A percentile compares a stretch with the other conserved stretches of the same genome.
phyloP scores from a whole-genome alignment of 2,888 invertebrate species.

The Athalia rosae region DNA sequence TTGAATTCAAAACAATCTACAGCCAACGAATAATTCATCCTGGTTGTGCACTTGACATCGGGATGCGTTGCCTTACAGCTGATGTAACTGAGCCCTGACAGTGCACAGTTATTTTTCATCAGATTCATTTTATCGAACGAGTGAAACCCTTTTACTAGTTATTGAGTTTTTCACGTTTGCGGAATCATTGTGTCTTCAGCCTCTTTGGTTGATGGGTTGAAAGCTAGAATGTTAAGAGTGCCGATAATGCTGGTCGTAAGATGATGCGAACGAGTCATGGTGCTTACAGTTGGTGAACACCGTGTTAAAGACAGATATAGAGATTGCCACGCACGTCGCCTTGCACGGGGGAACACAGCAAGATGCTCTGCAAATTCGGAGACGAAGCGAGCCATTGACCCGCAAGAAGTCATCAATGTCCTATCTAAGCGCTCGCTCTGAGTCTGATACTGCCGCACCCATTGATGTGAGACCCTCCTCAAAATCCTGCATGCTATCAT shows the following conservation, averaged over 20 bases:
- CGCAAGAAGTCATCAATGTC: slow-evolving; percentile 73
- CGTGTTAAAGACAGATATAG: slow-evolving; percentile 86
- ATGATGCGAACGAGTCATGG: slow-evolving; percentile 47
- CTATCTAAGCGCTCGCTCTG: slow-evolving; percentile 72
- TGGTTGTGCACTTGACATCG: neutral
- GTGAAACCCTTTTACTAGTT: too few relatives aligned
- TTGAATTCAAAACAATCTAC: slow-evolving; percentile 57
- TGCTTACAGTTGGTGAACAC: slow-evolving; percentile 83
- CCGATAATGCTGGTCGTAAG: slow-evolving; percentile 11
- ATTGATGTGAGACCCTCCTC: slow-evolving; percentile 69
- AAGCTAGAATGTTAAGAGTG: neutral
- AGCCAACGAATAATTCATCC: too few relatives aligned
- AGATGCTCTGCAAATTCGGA: slow-evolving; percentile 71
- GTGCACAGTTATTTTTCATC: too few relatives aligned
- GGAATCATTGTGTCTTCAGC: slow-evolving; percentile 4
- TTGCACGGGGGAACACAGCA: slow-evolving; percentile 70
- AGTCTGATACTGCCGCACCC: slow-evolving; percentile 70
- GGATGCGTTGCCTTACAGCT: neutral
- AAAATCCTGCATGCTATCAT: slow-evolving; percentile 54
- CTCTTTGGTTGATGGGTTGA: slow-evolving; percentile 2
- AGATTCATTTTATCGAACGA: too few relatives aligned
- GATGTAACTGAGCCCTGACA: neutral
- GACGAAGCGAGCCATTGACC: slow-evolving; percentile 70
- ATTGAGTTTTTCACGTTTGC: neutral
- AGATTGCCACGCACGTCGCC: slow-evolving; percentile 76